Base-by-base conservation (phyloP, 2,797 vertebrate species). In the Lerista edwardsae region DNA sequence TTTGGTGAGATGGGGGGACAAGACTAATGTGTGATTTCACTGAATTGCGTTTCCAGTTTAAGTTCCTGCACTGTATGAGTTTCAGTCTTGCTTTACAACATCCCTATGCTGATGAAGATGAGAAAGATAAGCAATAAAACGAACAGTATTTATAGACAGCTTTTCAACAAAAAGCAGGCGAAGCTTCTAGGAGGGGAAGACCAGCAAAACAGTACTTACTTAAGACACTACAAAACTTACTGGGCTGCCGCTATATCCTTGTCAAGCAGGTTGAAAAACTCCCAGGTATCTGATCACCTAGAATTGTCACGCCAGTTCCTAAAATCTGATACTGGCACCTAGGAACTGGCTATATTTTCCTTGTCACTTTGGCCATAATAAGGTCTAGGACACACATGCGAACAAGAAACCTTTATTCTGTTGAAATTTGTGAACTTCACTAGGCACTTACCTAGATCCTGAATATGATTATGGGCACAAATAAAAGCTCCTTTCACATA, bases 401-500 rank as follows among this genome's bases (percentile, higher is more conserved):
- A 36, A 73, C 0, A 0, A 51, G 57, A 82, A 51, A 59, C 1
- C 0, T 8, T 29, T 4, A 82, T 1, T 6, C 10, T 75, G 31
- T 55, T 44, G 34, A 69, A 2, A 41, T 80, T 34, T 31, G 67
- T 36, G 72, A 39, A 27, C 12, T 62, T 51, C 21, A 55, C n/a
- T n/a, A n/a, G 87, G 69, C 76, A 59, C 47, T 15, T 57, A 76
- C 65, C 55, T 86, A 79, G 86, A 78, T 79, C 86, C 41, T 31
- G 34, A 82, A 75, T 39, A 1, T 0, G 2, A 44, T 0, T 21
- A 39, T 85, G 75, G 80, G 90, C 85, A 75, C 80, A 77, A 67
- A 78, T 64, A 0, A 74, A 90, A 81, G 47, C 12, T 36, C 75
- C 86, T n/a, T 57, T 82, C 79, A 88, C 67, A 84, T 86, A 87